Evolutionary conservation across 2,113 vertebrate species (phyloP).

Genomic region (Archilochus colubris): DNA sequence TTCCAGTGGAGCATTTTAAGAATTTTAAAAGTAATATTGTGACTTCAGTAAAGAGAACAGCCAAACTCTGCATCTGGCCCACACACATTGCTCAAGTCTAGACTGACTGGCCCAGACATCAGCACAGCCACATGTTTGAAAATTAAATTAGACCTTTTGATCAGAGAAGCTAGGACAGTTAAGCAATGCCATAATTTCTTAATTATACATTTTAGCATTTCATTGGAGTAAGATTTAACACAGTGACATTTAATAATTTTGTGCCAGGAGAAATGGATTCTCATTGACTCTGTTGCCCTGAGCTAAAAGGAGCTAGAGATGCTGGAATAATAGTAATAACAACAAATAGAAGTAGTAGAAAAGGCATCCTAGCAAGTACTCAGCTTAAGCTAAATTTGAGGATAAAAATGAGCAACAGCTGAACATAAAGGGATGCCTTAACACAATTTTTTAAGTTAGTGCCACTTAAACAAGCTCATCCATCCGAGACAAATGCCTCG

Average conservation of each 20-base stretch:
- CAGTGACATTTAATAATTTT: neutral
- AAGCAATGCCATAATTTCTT: constrained; percentile 45
- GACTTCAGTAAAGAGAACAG: constrained; percentile 39
- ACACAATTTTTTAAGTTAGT: neutral
- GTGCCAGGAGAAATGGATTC: neutral
- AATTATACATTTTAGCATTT: constrained; percentile 5
- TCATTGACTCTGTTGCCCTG: neutral
- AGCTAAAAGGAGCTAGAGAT: neutral
- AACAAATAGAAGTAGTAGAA: neutral
- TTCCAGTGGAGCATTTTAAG: constrained; percentile 37
- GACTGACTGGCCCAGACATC: constrained; percentile 32
- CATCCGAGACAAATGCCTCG: neutral
- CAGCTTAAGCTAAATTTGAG: neutral
- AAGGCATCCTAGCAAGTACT: neutral
- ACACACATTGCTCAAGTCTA: constrained; percentile 64
- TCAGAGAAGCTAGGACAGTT: constrained; percentile 54
- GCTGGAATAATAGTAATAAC: neutral
- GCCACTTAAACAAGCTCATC: neutral
- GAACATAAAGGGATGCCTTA: neutral
- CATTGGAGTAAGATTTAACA: constrained; percentile 12
- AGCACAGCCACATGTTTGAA: constrained; percentile 57
- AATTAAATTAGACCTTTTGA: constrained; percentile 67
- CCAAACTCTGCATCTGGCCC: constrained; percentile 70
- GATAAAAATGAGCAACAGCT: neutral
- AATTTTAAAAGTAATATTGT: constrained; percentile 46